These are phyloP conservation scores for Pseudomugil gertrudae DNA, from an alignment of 2,797 vertebrate species.

Conservation along the genomic window DNA sequence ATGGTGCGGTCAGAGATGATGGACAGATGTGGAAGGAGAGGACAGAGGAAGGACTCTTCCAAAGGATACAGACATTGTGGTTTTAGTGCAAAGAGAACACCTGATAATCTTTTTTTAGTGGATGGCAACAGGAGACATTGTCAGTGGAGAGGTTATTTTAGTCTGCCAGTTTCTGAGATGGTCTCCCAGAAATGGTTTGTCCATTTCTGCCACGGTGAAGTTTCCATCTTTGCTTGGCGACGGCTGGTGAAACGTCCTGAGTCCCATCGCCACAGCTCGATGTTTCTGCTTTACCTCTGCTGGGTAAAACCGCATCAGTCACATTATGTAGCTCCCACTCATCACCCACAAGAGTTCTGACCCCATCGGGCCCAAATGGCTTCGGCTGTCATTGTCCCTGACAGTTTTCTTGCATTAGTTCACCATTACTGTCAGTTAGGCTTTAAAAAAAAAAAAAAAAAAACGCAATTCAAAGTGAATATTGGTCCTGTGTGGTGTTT, in stretches of 20 bases:
- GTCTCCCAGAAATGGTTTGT: slow-evolving; percentile 31
- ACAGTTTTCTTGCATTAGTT: slow-evolving; percentile 27
- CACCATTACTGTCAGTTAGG: slow-evolving; percentile 14
- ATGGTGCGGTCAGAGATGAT: slow-evolving; percentile 33
- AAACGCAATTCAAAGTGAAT: slow-evolving; percentile 36
- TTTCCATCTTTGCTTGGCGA: slow-evolving; percentile 14
- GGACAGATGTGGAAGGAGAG: background rate
- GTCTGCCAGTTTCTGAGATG: slow-evolving; percentile 28
- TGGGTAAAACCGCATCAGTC: slow-evolving; percentile 30
- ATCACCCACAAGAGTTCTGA: slow-evolving; percentile 35
- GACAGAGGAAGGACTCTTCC: slow-evolving; percentile 9
- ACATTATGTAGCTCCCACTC: slow-evolving; percentile 32
- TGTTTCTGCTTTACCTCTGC: slow-evolving; percentile 12
- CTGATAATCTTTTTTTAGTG: slow-evolving; percentile 57
- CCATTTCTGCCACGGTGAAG: slow-evolving; percentile 20
- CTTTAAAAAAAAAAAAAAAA: slow-evolving; percentile 37
- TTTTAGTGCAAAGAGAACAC: slow-evolving; percentile 78
- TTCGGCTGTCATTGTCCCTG: slow-evolving; percentile 35
- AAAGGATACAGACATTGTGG: slow-evolving; percentile 69
- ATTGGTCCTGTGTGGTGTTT: slow-evolving; percentile 60
- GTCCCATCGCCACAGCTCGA: slow-evolving; percentile 38
- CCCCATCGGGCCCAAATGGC: slow-evolving; percentile 47
- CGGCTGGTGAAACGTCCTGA: slow-evolving; percentile 22
- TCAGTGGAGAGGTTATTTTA: slow-evolving; percentile 50
- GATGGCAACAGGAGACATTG: slow-evolving; percentile 47